phyloP scores from a whole-genome alignment of 2,797 vertebrate species.

The Semotilus atromaculatus region DNA sequence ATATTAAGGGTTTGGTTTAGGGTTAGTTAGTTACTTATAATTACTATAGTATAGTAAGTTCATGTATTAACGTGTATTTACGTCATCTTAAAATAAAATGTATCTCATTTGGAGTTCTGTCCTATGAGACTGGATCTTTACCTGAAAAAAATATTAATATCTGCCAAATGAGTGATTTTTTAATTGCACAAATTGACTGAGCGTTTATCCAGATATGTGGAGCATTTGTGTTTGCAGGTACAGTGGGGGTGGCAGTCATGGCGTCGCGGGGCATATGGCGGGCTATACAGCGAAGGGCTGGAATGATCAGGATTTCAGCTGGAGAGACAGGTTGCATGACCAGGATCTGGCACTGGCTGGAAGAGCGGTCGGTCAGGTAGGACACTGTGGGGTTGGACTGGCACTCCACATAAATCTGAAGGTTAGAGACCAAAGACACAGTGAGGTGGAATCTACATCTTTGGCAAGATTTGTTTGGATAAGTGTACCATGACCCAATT shows the following conservation, averaged over 20 bases:
- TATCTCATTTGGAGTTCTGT: not conserved
- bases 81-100: no score
- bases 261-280: not conserved
- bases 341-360: slow-evolving; percentile 39
- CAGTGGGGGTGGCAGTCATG: not conserved
- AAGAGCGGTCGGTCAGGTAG: slow-evolving; percentile 16
- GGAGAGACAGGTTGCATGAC: slow-evolving; percentile 53
- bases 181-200: not conserved
- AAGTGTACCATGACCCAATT: not conserved
- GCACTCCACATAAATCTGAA: not conserved
- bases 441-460: not conserved
- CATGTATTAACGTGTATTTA: no score
- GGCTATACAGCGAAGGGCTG: slow-evolving; percentile 15
- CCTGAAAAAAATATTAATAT: not conserved
- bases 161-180: not conserved
- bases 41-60: no score
- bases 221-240: not conserved
- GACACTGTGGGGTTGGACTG: slow-evolving; percentile 1
- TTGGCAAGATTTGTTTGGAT: not conserved
- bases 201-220: not conserved
- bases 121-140: not conserved
- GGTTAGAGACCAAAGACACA: slow-evolving; percentile 19
- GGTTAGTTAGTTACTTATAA: no score
- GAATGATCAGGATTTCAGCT: slow-evolving; percentile 47
- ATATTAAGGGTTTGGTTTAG: no score